These are phyloP conservation scores for Chromoteleia sp. DNA, from an alignment of 2,888 invertebrate species.

Conservation along the genomic window DNA sequence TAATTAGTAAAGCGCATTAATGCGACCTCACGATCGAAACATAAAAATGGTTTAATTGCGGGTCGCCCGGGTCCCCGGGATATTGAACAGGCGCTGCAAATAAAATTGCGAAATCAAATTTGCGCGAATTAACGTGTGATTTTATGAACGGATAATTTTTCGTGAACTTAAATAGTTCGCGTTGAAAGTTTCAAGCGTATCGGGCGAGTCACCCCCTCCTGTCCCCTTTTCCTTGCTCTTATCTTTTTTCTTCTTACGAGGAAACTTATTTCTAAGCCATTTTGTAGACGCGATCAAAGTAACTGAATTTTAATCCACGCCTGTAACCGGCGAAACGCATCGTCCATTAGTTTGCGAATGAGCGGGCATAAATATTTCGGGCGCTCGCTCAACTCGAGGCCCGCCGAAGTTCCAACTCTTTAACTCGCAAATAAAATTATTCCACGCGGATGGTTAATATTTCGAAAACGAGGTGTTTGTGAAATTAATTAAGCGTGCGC, in stretches of 20 bases:
- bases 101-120: conserved; percentile 25
- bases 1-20: too few relatives aligned
- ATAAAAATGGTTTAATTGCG: neutral
- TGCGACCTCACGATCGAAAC: neutral
- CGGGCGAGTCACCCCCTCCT: neutral
- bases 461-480: conserved; percentile 41
- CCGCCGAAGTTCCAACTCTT: neutral
- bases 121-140: conserved; percentile 25
- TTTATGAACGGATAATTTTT: conserved; percentile 35
- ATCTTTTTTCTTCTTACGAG: conserved; percentile 14
- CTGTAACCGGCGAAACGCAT: conserved; percentile 4
- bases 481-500: conserved; percentile 45
- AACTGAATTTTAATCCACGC: conserved; percentile 26
- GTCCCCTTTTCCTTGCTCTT: neutral
- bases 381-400: neutral
- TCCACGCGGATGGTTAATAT: conserved; percentile 45
- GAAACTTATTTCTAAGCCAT: conserved; percentile 19
- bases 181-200: conserved; percentile 29
- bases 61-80: too few relatives aligned
- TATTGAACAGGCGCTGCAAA: neutral
- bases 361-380: conserved; percentile 21
- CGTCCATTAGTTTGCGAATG: conserved; percentile 28
- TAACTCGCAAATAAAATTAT: conserved; percentile 39
- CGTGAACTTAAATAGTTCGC: conserved; percentile 22
- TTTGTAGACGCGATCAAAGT: conserved; percentile 20